Base-by-base conservation (phyloP, 2,888 invertebrate species). In the Cataglyphis albicans region DNA sequence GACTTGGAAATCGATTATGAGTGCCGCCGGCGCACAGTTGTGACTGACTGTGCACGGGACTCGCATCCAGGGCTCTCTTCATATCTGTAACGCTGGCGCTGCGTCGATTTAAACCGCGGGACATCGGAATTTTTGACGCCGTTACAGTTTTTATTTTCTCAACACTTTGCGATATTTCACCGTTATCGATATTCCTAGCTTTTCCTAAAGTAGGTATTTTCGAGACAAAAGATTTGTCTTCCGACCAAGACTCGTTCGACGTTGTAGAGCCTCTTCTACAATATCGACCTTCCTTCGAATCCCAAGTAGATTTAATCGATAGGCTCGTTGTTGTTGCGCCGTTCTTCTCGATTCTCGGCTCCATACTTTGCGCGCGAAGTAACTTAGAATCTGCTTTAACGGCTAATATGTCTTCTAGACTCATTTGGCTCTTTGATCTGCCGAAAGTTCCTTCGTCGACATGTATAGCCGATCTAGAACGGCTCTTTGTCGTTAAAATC, bases 71-170 rank as follows among this genome's bases (percentile, higher is more conserved):
- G 63, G 96, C 96, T 88, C 95, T 96, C 83, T 96, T 95, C 89
- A 96, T 95, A 89, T 96, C 96, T 76, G 95, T 96, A 1, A 96
- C 96, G 81, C 95, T 95, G 63, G 94, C 94, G 83, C 95, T 95
- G 18, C 95, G 91, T 83, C 93, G 88, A 15, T 91, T 91, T 2
- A 94, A 84, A 38, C 89, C 90, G 35, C 91, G 86, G 10, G 86
- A 68, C 4, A 89, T 92, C 9, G 94, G 94, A 1, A 94, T 93
- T 48, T 92, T 93, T 4, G 94, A 93, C 1, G 15, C 15, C 2
- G 65, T 1, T n/a, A 72, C 25, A 9, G 41, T 84, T 72, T 84
- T 89, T 12, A 88, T 84, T 59, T 82, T 90, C 2, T 92, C 92
- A 3, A 44, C 61, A 21, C 0, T 32, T 7, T 89, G 88, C 7